Percentiles rank a stretch among this genome's conserved stretches.
Conservation (phyloP, 2,888 invertebrate species). For the Beris morrisii region DNA sequence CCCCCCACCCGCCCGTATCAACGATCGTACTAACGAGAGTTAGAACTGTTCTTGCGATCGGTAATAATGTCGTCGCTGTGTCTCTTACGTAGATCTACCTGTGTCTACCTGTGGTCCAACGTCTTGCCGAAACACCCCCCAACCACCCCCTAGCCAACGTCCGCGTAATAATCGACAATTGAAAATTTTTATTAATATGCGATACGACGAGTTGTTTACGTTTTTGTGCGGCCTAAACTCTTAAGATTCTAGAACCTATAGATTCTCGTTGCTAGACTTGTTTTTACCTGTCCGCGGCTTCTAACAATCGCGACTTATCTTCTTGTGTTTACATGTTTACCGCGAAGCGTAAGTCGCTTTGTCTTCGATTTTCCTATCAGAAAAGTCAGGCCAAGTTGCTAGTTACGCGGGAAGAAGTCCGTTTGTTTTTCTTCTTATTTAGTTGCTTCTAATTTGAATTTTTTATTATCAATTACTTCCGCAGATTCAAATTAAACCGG, state of each 20-base stretch:
- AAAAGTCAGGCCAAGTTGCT: not conserved
- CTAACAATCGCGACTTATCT: too few species aligned
- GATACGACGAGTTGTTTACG: not conserved
- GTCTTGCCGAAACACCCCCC: not conserved
- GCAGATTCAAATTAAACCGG: slow-evolving; percentile 13
- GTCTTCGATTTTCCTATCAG: not conserved
- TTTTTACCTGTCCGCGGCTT: too few species aligned
- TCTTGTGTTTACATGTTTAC: too few species aligned
- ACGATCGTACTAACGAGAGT: too few species aligned
- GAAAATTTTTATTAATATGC: not conserved
- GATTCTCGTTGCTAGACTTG: too few species aligned
- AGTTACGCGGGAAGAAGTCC: slow-evolving; percentile 1
- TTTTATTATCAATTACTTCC: slow-evolving; percentile 30
- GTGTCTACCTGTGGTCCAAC: not conserved
- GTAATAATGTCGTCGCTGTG: slow-evolving; percentile 17
- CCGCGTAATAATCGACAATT: not conserved
- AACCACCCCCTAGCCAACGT: not conserved
- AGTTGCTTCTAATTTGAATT: slow-evolving; percentile 20
- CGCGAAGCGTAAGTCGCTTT: too few species aligned
- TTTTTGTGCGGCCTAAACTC: too few species aligned
- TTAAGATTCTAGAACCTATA: too few species aligned
- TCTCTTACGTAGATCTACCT: slow-evolving; percentile 21
- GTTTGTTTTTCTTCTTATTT: slow-evolving; percentile 16
- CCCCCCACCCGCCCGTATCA: too few species aligned
- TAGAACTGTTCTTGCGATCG: too few species aligned